Percentiles rank a stretch among this genome's conserved stretches.
Conservation (phyloP, 2,113 vertebrate genomes). For the Psittacara wagleri region DNA sequence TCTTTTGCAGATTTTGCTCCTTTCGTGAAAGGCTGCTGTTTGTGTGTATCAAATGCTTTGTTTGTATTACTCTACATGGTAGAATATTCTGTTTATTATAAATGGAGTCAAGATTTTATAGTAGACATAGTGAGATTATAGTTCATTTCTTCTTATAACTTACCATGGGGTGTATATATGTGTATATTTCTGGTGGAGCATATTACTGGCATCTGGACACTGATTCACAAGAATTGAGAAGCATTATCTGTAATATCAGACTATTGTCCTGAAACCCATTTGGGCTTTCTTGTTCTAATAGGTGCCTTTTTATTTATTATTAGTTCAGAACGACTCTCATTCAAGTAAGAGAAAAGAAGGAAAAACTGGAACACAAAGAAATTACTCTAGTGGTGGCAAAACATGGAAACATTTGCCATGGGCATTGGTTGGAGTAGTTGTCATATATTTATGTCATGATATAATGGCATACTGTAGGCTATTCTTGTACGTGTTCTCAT, state of each 20-base stretch:
- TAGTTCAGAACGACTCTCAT: neutral
- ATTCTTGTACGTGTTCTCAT: conserved; percentile 69
- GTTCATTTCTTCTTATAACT: neutral
- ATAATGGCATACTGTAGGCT: conserved; percentile 77
- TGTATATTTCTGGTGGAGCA: neutral
- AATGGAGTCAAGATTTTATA: neutral
- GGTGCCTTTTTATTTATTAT: neutral
- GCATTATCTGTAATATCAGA: neutral
- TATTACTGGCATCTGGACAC: neutral
- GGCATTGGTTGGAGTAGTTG: conserved; percentile 70
- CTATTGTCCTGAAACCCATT: neutral
- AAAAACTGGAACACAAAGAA: conserved; percentile 31
- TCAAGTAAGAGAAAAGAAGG: neutral
- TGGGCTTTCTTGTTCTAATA: neutral
- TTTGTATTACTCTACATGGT: neutral
- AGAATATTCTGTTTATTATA: neutral
- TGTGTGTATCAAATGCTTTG: neutral
- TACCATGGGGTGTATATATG: neutral
- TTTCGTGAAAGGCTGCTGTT: neutral
- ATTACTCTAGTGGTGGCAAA: conserved; percentile 54
- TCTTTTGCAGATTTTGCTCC: neutral
- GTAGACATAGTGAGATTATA: neutral
- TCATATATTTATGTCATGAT: conserved; percentile 79
- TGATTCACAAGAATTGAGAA: neutral
- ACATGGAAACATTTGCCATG: conserved; percentile 66